Conservation (phyloP, 2,888 invertebrate species). For the Biston stratarius region DNA sequence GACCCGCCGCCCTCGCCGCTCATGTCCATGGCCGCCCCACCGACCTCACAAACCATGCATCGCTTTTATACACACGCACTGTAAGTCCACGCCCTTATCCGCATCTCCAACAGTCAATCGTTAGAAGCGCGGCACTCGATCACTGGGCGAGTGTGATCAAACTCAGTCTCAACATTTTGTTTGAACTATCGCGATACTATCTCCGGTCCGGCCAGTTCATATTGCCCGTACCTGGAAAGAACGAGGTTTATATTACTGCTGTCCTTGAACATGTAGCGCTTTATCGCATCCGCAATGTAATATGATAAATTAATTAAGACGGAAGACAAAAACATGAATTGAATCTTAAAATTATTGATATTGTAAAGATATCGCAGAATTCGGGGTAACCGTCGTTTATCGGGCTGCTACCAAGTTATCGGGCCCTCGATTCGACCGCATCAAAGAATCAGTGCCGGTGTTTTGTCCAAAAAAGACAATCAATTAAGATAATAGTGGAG, state of each 20-base stretch:
- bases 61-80: slow-evolving; percentile 82
- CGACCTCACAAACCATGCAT: slow-evolving; percentile 86
- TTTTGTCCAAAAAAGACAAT: slow-evolving; percentile 79
- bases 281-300: slow-evolving; percentile 19
- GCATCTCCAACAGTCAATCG: slow-evolving; percentile 71
- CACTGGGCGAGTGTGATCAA: slow-evolving; percentile 55
- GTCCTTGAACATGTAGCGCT: slow-evolving; percentile 7
- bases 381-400: slow-evolving; percentile 41
- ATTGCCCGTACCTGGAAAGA: slow-evolving; percentile 71
- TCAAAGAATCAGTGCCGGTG: slow-evolving; percentile 71
- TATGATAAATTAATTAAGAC: slow-evolving; percentile 30
- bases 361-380: slow-evolving; percentile 33
- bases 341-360: slow-evolving; percentile 35
- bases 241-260: slow-evolving; percentile 12
- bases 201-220: slow-evolving; percentile 59
- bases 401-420: slow-evolving; percentile 44
- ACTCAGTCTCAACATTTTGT: slow-evolving; percentile 62
- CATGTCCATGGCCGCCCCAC: slow-evolving; percentile 82
- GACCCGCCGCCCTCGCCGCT: slow-evolving; percentile 79
- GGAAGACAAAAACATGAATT: slow-evolving; percentile 34
- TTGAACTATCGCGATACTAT: slow-evolving; percentile 47
- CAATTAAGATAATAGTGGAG: slow-evolving; percentile 82
- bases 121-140: slow-evolving; percentile 51
- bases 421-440: slow-evolving; percentile 54
- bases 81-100: slow-evolving; percentile 78